Base-by-base conservation (phyloP, 53 echinoderm and acorn worm species). In the Hippasteria phrygiana region DNA sequence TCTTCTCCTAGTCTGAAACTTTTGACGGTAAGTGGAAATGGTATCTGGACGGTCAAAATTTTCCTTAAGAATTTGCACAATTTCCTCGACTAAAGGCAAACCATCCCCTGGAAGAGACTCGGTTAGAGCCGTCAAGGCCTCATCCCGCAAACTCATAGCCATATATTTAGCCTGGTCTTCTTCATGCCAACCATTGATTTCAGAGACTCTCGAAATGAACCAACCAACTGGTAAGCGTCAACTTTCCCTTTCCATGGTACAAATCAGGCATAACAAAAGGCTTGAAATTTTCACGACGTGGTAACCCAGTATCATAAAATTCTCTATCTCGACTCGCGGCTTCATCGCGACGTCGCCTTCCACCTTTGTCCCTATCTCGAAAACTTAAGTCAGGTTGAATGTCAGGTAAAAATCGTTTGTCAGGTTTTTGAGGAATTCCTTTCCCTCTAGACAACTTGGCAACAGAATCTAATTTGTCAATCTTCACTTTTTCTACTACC, bases 1-100 rank as follows among this genome's bases (percentile, higher is more conserved):
- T 32, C 73, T 26, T 73, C 35, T 73, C 6, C 73, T 24, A 32
- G 34, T 38, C 17, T 73, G 73, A 35, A 73, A 73, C 17, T 36
- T 29, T 17, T 73, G 73, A 7, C 73, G 33, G 32, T 28, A 73
- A 5, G 35, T 73, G 38, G 73, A 28, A 35, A 73, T 35, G 73
- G 73, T 6, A 32, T 73, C 73, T 7, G 73, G 73, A 10, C 33
- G 33, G 17, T 73, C 73, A 73, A 73, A 73, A 73, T 73, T 73
- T 34, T 73, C 73, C 33, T 36, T 29, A 18, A 24, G 5, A 24
- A 24, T 38, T 38, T 17, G 4, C 28, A 73, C 38, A 35, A 29
- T 38, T 8, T 34, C 38, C 4, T 29, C 35, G 28, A 34, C 73
- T 34, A 5, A 6, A 5, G 32, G 5, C 17, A 34, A 34, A 36